phyloP scores from a whole-genome alignment of 2,797 vertebrate genomes.

The Fundulus diaphanus region DNA sequence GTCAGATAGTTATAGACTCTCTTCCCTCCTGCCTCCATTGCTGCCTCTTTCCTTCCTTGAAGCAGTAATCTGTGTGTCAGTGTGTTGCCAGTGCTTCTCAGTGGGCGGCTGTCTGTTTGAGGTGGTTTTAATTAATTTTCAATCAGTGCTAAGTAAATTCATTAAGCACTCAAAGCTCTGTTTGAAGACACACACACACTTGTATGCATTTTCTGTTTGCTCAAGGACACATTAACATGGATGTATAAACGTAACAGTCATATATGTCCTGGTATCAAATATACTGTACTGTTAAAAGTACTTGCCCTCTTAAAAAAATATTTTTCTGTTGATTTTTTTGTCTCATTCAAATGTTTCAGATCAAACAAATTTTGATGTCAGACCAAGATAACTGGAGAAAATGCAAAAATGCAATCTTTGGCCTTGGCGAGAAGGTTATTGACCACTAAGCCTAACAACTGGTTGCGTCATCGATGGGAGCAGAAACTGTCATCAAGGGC shows the following conservation, averaged over 20 bases:
- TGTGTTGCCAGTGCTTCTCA: conserved; percentile 80
- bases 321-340: no score
- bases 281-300: no score
- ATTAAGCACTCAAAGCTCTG: conserved; percentile 75
- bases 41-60: conserved; percentile 11
- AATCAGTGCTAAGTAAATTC: conserved; percentile 86
- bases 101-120: conserved; percentile 80
- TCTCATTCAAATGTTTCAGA: background rate
- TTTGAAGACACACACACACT: conserved; percentile 65
- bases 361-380: background rate
- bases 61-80: conserved; percentile 70
- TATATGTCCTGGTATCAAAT: conserved; percentile 3
- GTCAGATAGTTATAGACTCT: conserved; percentile 43
- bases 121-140: conserved; percentile 85
- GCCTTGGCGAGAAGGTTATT: background rate
- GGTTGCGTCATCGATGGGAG: no score
- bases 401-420: background rate
- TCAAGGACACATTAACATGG: conserved; percentile 31
- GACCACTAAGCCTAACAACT: background rate
- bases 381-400: background rate
- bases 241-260: conserved; percentile 33
- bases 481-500: background rate
- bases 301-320: no score
- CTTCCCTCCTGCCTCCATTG: background rate
- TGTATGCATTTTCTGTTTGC: conserved; percentile 19